Base-by-base conservation (phyloP, 37 sponge, comb jelly and placozoan genomes). In the Halisarca cf. caerulea region DNA sequence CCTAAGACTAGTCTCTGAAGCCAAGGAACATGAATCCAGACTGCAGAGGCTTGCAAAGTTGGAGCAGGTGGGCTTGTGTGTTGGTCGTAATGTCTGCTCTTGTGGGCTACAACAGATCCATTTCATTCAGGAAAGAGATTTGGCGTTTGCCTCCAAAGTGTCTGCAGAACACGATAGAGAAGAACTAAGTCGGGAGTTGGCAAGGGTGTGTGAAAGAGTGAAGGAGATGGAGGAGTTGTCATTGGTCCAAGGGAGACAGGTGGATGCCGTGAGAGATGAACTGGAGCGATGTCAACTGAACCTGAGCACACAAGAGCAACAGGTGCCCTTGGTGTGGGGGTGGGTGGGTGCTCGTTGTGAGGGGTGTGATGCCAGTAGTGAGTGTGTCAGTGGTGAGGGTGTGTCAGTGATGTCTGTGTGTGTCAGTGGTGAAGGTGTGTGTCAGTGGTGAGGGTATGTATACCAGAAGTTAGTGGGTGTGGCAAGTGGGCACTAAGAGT, bases 1-100 rank as follows among this genome's bases (percentile, higher is more conserved):
- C 40, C 55, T 88, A 30, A 36, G 88, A 42, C 82, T 93, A 32
- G 94, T 90, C 20, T 69, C 88, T 35, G 86, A 90, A 36, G 57
- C 55, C 34, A 93, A 88, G 83, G 72, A 85, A 42, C 82, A 83
- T 6, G 88, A 88, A 43, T 30, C 81, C 57, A 37, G 32, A 9
- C 40, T 88, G 1, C 39, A 41, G 11, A 34, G 78, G 45, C 8
- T 88, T 11, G 37, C 59, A 40, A 70, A 81, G 0, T 59, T 90
- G 47, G 61, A 85, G 77, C 36, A 88, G 82, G 79, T 79, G 15
- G 38, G 62, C 40, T 24, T 64, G 28, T 64, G 66, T n/a, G n/a
- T n/a, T n/a, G n/a, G n/a, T n/a, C 51, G 51, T 47, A 47, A 11
- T 47, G 11, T 11, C 51, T 47, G n/a, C n/a, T 17, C 57, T 55